Evolutionary conservation across 2,797 vertebrate genomes (phyloP), one percentile per base, ranked within the genome.

Genomic region (Numenius phaeopus): DNA sequence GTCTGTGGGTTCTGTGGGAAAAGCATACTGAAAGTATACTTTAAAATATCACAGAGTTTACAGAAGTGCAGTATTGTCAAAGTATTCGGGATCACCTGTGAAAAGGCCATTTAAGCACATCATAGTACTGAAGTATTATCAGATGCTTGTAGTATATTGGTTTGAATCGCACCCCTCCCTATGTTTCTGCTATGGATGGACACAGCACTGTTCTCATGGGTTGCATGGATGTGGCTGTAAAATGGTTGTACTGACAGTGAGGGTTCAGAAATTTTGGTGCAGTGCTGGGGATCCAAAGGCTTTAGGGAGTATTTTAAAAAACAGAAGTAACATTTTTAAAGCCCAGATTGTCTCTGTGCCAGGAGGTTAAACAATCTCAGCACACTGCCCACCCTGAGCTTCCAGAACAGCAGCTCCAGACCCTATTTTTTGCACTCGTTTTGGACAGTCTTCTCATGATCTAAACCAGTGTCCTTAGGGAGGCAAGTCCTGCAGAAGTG

Each of bases 271-370:
- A 61, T 34, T 85, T 69, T 52, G 29, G 11, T 26, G 19, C 20
- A 91, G 47, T 78, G 18, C 13, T 80, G 34, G 5, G 12, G 7
- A 24, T 82, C 10, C 32, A 87, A 80, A 85, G 26, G 6, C 29
- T 67, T 78, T 47, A 64, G 18, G 37, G 22, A 40, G 29, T 73
- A 19, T 39, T 54, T 44, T 15, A 55, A 78, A 71, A 80, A 59
- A 0, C 4, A 78, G 12, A 75, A 73, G 2, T 6, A 50, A 40
- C 59, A 49, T 27, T 81, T 80, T 80, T 52, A 75, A 77, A 88
- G 24, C 2, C 0, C 0, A 62, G 5, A 0, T 30, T 80, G 17
- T 59, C 14, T 61, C 57, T 75, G 22, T 76, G 29, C 62, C 49
- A 81, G 44, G 9, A 86, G 17, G 8, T 47, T 83, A 30, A 80